Conservation (phyloP, 2,113 vertebrate species). For the Lates calcarifer region DNA sequence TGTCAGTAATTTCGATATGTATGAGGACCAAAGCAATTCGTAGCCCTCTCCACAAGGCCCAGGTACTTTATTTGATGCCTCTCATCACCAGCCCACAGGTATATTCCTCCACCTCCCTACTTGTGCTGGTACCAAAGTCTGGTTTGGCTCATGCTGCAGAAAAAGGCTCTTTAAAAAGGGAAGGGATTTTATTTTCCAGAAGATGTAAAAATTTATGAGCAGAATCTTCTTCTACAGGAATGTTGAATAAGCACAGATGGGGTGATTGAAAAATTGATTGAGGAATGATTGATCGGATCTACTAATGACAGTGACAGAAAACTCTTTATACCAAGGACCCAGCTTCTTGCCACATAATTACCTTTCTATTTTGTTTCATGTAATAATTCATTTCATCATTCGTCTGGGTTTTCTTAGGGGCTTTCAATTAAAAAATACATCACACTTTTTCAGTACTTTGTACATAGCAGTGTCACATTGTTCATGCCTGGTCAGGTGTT, state of each 20-base stretch:
- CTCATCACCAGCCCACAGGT: conserved; percentile 57
- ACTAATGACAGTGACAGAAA: conserved; percentile 18
- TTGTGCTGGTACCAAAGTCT: conserved; percentile 16
- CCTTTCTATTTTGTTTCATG: conserved; percentile 33
- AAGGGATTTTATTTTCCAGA: conserved; percentile 42
- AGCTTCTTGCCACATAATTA: conserved; percentile 5
- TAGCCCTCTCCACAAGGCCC: conserved; percentile 59
- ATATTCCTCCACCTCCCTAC: conserved; percentile 40
- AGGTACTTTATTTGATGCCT: conserved; percentile 68
- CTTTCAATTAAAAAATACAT: conserved; percentile 47
- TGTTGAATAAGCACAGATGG: conserved; percentile 61
- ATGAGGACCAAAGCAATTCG: conserved; percentile 68
- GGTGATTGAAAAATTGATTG: conserved; percentile 61
- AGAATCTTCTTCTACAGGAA: conserved; percentile 58
- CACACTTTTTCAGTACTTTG: conserved; percentile 26
- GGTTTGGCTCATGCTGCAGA: conserved; percentile 9
- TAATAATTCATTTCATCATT: conserved; percentile 42
- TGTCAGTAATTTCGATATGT: conserved; percentile 76
- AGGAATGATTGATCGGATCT: conserved; percentile 51
- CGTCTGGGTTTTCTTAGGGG: conserved; percentile 14
- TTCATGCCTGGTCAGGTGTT: conserved; percentile 45
- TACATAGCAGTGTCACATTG: not conserved
- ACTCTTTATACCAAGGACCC: conserved; percentile 9
- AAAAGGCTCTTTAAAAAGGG: conserved; percentile 20
- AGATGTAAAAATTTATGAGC: conserved; percentile 50